Evolutionary conservation across 2,797 vertebrate genomes (phyloP).

Genomic region (Pipistrellus pipistrellus): DNA sequence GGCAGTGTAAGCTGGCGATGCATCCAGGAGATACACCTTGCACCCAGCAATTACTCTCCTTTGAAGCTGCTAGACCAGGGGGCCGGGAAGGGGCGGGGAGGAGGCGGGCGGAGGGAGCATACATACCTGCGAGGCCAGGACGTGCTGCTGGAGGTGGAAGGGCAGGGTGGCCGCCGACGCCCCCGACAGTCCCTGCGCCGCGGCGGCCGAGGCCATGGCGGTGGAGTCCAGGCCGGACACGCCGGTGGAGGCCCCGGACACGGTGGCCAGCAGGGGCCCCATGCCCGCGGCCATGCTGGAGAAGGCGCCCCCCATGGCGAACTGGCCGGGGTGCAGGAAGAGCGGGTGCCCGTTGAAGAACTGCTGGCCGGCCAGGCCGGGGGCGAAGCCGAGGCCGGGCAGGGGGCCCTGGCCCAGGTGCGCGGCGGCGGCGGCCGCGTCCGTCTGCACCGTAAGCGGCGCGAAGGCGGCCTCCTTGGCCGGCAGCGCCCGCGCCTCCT

Average conservation of each 20-base stretch:
- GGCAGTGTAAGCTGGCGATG: constrained; percentile 87
- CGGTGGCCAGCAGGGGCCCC: constrained; percentile 95
- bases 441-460: constrained; percentile 95
- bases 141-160: constrained; percentile 98
- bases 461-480: constrained; percentile 93
- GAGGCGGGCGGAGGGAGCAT: constrained; percentile 75
- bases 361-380: constrained; percentile 94
- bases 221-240: constrained; percentile 94
- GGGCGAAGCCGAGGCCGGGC: constrained; percentile 96
- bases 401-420: constrained; percentile 89
- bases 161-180: constrained; percentile 92
- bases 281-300: constrained; percentile 96
- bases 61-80: constrained; percentile 92
- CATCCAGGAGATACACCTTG: neutral
- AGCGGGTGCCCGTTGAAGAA: constrained; percentile 97
- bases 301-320: constrained; percentile 98
- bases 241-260: constrained; percentile 93
- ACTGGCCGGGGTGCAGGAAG: constrained; percentile 96
- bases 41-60: constrained; percentile 88
- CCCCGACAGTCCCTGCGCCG: constrained; percentile 93
- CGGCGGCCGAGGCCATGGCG: constrained; percentile 93
- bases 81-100: constrained; percentile 90
- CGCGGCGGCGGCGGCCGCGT: constrained; percentile 88
- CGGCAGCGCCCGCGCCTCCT: constrained; percentile 91
- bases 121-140: constrained; percentile 97